Base-by-base conservation (phyloP, 2,888 invertebrate genomes). In the Drymonia ruficornis region DNA sequence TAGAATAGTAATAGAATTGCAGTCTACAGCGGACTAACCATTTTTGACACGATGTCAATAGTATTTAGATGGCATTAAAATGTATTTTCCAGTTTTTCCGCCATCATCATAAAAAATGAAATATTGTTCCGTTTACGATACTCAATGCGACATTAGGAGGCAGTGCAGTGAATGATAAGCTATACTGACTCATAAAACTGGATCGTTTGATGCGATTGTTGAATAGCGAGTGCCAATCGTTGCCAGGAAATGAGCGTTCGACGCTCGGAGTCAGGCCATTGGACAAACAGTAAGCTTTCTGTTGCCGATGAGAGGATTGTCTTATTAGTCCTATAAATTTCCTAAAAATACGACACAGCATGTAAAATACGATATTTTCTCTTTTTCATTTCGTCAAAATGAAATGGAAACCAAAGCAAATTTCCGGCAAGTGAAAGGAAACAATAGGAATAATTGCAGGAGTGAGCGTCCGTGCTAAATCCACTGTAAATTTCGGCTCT, bases 181-280 rank as follows among this genome's bases (percentile, higher is more conserved):
- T 64, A 54, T 60, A 65, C 52, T 56, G 42, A 34, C 59, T 57
- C 63, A 68, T 73, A 65, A 68, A 76, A 65, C 63, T 52, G 65
- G 52, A 43, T 50, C 63, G 54, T 69, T 72, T 80, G 77, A 81
- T 71, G 65, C 66, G 75, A 81, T 80, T 81, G 73, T 76, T 76
- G 71, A 70, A 64, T 67, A 68, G 66, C 66, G 65, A 78, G 70
- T 77, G 79, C 70, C 84, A 81, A 84, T 84, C 78, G 69, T 51
- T 56, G 49, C 56, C 76, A 81, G 83, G 84, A 85, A 84, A 84
- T 82, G 59, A 73, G 52, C 52, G 36, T 57, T 68, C 64, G 52
- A 55, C 61, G 62, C 56, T 60, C 61, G 49, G 40, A 52, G 44
- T 49, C 29, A 53, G 50, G 11, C 53, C 53, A 57, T 52, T 56